phyloP scores from a whole-genome alignment of 2,113 vertebrate genomes.

The Laticauda colubrina region DNA sequence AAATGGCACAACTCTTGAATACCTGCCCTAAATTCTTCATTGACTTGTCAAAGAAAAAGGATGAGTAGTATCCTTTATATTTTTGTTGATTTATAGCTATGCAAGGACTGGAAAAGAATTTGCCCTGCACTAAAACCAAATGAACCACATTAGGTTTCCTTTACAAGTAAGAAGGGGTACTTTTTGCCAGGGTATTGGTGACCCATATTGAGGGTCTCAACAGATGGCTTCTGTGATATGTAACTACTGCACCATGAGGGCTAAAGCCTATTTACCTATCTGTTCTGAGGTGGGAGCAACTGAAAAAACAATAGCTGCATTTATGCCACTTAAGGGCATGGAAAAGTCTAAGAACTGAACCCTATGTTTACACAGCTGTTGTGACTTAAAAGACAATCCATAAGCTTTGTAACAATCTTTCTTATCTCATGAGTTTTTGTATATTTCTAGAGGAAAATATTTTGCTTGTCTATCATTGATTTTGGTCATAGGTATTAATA shows the following conservation, averaged over 20 bases:
- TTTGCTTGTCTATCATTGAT: background rate
- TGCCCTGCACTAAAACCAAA: background rate
- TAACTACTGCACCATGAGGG: background rate
- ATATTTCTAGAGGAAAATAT: background rate
- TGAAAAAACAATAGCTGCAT: background rate
- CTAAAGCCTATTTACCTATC: background rate
- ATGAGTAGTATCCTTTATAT: background rate
- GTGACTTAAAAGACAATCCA: background rate
- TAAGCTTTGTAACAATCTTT: background rate
- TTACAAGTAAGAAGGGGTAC: background rate
- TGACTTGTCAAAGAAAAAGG: background rate
- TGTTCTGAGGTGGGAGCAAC: background rate
- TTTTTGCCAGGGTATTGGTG: background rate
- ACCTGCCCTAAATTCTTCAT: background rate
- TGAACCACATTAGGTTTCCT: background rate
- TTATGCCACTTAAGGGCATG: background rate
- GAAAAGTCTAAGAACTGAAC: background rate
- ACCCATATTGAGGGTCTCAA: background rate
- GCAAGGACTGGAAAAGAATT: background rate
- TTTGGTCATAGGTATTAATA: background rate
- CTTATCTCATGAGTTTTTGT: background rate
- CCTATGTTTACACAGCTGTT: background rate
- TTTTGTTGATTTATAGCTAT: background rate
- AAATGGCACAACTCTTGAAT: background rate
- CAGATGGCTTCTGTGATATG: background rate